Conservation (phyloP, 2,113 vertebrate species). For the Oostethus manadensis region DNA sequence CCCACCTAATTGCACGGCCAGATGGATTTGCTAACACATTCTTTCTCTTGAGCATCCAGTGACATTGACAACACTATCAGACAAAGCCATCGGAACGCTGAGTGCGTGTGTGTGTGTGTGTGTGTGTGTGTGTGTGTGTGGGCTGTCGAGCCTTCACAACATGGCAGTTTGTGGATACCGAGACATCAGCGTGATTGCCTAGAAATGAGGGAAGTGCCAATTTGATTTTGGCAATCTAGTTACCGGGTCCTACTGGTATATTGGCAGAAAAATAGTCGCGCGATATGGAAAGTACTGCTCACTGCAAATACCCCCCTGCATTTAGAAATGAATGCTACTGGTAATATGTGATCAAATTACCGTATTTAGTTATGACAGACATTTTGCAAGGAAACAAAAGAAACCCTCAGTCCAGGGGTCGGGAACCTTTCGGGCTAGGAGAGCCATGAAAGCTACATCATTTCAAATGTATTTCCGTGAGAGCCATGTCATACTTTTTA, state of each 20-base stretch:
- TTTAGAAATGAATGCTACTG: too few species aligned
- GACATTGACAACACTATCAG: constrained; percentile 58
- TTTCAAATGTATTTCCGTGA: too few species aligned
- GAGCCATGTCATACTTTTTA: too few species aligned
- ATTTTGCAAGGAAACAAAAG: too few species aligned
- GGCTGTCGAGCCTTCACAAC: constrained; percentile 24
- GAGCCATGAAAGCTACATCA: too few species aligned
- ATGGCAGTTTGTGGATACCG: constrained; percentile 31
- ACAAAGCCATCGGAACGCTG: constrained; percentile 61
- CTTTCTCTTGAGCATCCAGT: constrained; percentile 51
- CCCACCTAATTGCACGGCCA: constrained; percentile 57
- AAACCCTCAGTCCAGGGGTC: too few species aligned
- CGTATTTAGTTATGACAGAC: too few species aligned
- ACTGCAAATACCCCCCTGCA: too few species aligned
- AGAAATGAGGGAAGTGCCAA: constrained; percentile 34
- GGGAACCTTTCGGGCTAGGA: too few species aligned
- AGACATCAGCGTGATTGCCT: constrained; percentile 49
- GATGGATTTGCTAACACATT: constrained; percentile 69
- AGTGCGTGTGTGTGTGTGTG: constrained; percentile 14
- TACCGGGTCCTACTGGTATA: constrained; percentile 15
- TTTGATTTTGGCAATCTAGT: constrained; percentile 18
- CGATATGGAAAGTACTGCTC: too few species aligned
- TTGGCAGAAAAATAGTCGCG: neutral
- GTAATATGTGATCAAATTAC: too few species aligned
- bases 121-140: constrained; percentile 5